phyloP scores from a whole-genome alignment of 2,888 invertebrate species.

The Amblyjoppa fuscipennis region DNA sequence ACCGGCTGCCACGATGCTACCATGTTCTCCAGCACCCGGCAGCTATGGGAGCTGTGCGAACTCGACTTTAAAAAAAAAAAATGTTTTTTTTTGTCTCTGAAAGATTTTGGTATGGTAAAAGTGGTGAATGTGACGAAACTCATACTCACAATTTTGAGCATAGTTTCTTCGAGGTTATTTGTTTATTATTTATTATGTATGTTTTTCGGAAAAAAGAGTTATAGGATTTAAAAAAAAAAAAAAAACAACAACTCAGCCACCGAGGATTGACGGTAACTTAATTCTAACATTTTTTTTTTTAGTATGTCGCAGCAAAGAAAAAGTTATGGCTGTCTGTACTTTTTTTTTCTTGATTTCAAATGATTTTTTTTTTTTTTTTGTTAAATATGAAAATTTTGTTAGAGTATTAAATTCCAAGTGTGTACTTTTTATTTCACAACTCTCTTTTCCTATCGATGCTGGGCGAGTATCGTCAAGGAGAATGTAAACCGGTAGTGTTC shows the following conservation, averaged over 20 bases:
- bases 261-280: not conserved
- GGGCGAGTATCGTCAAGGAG: not conserved
- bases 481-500: not conserved
- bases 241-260: not conserved
- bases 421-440: not conserved
- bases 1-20: slow-evolving; percentile 15
- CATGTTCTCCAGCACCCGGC: not conserved
- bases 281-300: not conserved
- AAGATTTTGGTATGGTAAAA: too few species aligned
- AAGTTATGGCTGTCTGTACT: too few species aligned
- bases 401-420: not conserved
- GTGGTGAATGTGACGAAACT: not conserved
- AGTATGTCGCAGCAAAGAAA: too few species aligned
- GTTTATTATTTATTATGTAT: too few species aligned
- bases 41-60: too few species aligned
- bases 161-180: not conserved
- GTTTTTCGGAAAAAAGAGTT: not conserved
- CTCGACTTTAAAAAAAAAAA: too few species aligned
- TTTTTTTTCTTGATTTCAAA: not conserved
- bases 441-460: not conserved
- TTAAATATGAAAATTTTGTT: not conserved
- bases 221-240: not conserved
- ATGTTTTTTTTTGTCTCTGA: too few species aligned
- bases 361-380: not conserved
- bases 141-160: not conserved